Percentiles rank a stretch among this genome's conserved stretches.
phyloP scores from a whole-genome alignment of 2,113 vertebrate genomes.

The Gnathonemus longibarbis region DNA sequence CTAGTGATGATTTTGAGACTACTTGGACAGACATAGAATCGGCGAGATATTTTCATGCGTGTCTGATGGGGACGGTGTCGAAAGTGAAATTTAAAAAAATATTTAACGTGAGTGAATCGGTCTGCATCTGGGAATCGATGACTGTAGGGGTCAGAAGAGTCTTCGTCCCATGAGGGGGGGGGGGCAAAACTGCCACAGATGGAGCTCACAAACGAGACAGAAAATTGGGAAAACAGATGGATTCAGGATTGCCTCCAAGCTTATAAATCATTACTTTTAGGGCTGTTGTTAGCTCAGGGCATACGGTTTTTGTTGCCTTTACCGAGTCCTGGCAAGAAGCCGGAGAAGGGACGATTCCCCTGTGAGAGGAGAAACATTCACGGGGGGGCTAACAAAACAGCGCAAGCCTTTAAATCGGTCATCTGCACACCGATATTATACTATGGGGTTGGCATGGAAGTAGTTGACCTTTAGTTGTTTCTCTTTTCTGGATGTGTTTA shows the following conservation, averaged over 20 bases:
- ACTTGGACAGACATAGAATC: background rate
- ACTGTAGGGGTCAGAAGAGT: background rate
- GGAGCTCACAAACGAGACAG: background rate
- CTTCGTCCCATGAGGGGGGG: background rate
- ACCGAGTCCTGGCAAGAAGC: background rate
- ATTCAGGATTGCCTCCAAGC: background rate
- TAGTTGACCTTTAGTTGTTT: background rate
- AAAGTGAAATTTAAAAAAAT: background rate
- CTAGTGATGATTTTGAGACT: background rate
- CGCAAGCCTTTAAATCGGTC: background rate
- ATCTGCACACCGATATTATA: background rate
- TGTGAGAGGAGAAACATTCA: background rate
- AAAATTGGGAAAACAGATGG: background rate
- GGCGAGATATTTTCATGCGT: background rate
- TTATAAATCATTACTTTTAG: conserved; percentile 15
- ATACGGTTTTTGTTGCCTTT: background rate
- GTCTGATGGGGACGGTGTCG: background rate
- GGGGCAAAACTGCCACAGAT: background rate
- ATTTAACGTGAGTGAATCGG: background rate
- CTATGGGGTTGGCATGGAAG: background rate
- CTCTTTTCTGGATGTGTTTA: background rate
- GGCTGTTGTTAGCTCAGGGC: background rate
- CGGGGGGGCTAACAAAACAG: background rate
- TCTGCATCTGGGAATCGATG: background rate
- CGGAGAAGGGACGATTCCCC: background rate